A percentile compares a stretch with the other conserved stretches of the same genome.
Conservation (phyloP, 2,797 vertebrate species). For the Propithecus perrieri region DNA sequence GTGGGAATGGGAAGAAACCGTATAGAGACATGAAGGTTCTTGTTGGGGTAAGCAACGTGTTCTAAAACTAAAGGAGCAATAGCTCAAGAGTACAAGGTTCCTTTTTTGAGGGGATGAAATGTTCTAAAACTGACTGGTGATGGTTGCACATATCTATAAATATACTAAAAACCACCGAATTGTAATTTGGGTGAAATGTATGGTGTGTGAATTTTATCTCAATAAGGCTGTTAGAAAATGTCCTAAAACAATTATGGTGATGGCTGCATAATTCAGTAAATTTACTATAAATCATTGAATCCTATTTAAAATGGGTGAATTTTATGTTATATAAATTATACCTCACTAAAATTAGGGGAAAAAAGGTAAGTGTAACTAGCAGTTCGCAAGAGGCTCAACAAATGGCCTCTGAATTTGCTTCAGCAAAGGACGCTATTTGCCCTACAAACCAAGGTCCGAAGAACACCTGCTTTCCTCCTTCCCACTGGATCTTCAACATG, state of each 20-base stretch:
- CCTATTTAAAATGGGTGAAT: background rate
- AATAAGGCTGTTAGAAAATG: background rate
- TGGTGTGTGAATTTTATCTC: background rate
- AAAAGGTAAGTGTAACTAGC: background rate
- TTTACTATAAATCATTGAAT: background rate
- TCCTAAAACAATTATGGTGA: background rate
- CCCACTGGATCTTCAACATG: background rate
- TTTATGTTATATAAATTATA: background rate
- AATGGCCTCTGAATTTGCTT: background rate
- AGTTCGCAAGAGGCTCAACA: background rate
- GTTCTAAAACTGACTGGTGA: background rate
- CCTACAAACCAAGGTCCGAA: background rate
- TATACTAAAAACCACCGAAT: background rate
- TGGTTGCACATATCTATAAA: background rate
- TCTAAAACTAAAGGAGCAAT: background rate
- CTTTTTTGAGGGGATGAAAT: background rate
- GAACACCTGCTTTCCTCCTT: background rate
- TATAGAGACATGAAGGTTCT: background rate
- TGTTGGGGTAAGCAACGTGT: background rate
- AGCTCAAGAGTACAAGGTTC: background rate
- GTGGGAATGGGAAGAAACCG: background rate
- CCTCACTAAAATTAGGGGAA: background rate
- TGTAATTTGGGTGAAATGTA: background rate
- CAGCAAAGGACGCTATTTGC: background rate
- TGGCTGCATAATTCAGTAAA: background rate